Percentiles rank a stretch among this genome's conserved stretches.
Evolutionary conservation across 2,888 invertebrate genomes (phyloP).

Genomic region (Drosophila putrida): DNA sequence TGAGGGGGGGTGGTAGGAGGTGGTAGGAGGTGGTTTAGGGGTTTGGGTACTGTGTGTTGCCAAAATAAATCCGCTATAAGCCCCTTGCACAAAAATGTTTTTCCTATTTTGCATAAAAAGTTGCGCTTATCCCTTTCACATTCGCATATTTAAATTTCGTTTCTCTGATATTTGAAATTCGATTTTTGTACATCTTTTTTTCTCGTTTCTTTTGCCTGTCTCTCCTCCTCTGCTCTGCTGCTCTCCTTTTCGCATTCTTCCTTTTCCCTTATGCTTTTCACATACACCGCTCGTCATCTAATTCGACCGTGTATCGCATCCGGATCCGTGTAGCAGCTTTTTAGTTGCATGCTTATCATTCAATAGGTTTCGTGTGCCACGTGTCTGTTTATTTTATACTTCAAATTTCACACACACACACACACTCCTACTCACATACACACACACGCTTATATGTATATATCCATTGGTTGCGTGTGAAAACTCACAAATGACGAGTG

Average conservation of each 20-base stretch:
- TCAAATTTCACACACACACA: slow-evolving; percentile 37
- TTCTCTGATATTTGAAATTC: slow-evolving; percentile 75
- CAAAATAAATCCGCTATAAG: slow-evolving; percentile 75
- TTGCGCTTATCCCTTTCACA: slow-evolving; percentile 67
- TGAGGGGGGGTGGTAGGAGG: slow-evolving; percentile 1
- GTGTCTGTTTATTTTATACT: slow-evolving; percentile 53
- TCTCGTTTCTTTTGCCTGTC: not conserved
- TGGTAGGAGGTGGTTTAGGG: not conserved
- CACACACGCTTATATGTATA: too few species aligned
- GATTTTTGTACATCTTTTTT: slow-evolving; percentile 55
- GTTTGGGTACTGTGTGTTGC: slow-evolving; percentile 40
- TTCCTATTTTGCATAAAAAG: slow-evolving; percentile 67
- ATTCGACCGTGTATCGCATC: slow-evolving; percentile 33
- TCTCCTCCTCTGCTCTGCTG: not conserved
- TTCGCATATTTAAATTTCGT: slow-evolving; percentile 72
- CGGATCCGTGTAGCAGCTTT: slow-evolving; percentile 29
- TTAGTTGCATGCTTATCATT: slow-evolving; percentile 63
- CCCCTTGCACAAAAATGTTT: slow-evolving; percentile 70
- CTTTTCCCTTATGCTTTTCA: not conserved
- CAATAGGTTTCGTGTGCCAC: slow-evolving; percentile 54
- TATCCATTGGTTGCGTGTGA: slow-evolving; percentile 52
- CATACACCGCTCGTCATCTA: slow-evolving; percentile 39
- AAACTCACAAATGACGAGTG: slow-evolving; percentile 63
- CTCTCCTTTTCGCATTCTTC: not conserved
- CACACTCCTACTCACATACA: slow-evolving; percentile 3